These are phyloP conservation scores for Gadopsis bispinosus DNA, from an alignment of 2,797 vertebrate species.

Conservation along the genomic window DNA sequence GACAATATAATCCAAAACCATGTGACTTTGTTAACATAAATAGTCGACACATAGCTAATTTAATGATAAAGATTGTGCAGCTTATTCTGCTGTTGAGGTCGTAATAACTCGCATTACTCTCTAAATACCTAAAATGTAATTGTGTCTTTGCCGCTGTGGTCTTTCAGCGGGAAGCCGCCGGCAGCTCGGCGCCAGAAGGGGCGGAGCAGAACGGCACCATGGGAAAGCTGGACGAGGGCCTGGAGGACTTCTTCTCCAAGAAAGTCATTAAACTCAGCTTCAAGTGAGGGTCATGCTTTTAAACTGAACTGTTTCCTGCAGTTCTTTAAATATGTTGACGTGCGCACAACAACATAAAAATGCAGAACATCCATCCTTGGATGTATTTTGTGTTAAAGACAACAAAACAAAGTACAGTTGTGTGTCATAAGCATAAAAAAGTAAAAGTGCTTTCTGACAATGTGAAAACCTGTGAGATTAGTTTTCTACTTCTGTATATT, in stretches of 20 bases:
- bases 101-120: neutral
- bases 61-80: neutral
- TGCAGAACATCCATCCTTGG: neutral
- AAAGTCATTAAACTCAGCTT: slow-evolving; percentile 91
- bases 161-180: slow-evolving; percentile 72
- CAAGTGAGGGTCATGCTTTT: slow-evolving; percentile 83
- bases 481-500: neutral
- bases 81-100: neutral
- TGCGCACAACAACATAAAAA: neutral
- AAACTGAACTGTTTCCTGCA: neutral
- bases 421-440: neutral
- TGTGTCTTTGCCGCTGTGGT: neutral
- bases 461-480: neutral
- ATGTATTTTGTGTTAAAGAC: neutral
- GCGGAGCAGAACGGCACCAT: slow-evolving; percentile 87
- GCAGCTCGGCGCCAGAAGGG: slow-evolving; percentile 74
- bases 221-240: slow-evolving; percentile 94
- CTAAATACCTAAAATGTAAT: neutral
- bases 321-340: neutral
- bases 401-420: neutral
- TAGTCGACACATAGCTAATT: no score
- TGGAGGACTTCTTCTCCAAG: slow-evolving; percentile 96
- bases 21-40: neutral
- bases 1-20: neutral
- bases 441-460: neutral